Base-by-base conservation (phyloP, 2,113 vertebrate genomes). In the Chionis minor region DNA sequence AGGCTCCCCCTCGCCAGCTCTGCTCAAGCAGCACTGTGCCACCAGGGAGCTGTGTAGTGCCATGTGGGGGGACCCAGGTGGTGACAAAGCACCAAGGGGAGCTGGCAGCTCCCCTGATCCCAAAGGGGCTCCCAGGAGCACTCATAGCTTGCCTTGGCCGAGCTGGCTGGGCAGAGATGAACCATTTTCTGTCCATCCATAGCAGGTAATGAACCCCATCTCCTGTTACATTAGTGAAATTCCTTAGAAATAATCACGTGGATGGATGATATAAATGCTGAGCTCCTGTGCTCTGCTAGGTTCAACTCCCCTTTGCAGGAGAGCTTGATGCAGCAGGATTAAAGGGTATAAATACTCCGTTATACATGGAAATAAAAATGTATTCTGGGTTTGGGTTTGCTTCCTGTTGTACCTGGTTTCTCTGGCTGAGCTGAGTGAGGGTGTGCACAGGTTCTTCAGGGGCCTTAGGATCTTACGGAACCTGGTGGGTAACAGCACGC, bases 61-160 rank as follows among this genome's bases (percentile, higher is more conserved):
- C 1, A 0, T 42, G 17, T 79, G 33, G 65, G 0, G 1, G 52
- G 17, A 79, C 12, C 23, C 5, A 12, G 51, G 10, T 0, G 0
- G 30, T 63, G 42, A 49, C 54, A 86, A 24, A 65, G 51, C 42
- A 54, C 33, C 0, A 0, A 10, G 44, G 23, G 63, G 42, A 80
- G 56, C 54, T 2, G 2, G 32, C 26, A 75, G 23, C 28, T 63
- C 32, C 42, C 23, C 14, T 42, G 38, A 45, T 70, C 32, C 49
- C 26, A 22, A 12, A n/a, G 19, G n/a, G 23, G 4, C 30, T 66
- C 24, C 13, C 24, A 12, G 21, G 62, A 81, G 40, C 17, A 67
- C 30, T 27, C 10, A 3, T 44, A 51, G 16, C 72, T 81, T 84
- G 51, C 59, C 14, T 78, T 54, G 38, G 13, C 90, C 2, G 3